Percentiles rank a stretch among this genome's conserved stretches.
These are phyloP conservation scores for Nicator chloris DNA, from an alignment of 2,113 vertebrate species.

Conservation along the genomic window DNA sequence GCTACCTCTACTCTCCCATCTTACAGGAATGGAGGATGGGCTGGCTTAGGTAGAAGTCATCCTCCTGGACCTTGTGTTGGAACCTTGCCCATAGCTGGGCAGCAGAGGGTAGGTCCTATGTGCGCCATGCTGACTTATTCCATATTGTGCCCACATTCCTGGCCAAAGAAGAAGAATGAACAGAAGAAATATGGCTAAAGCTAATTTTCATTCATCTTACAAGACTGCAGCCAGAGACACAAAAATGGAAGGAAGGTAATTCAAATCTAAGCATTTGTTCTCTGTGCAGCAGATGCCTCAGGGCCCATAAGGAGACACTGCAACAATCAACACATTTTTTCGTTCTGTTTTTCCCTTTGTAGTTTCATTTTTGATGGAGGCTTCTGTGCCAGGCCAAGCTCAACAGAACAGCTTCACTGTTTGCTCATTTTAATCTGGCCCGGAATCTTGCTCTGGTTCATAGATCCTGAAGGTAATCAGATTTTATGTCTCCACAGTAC, in stretches of 20 bases:
- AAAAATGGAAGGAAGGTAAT: neutral
- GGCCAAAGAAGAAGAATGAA: neutral
- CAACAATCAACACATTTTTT: neutral
- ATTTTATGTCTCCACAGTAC: neutral
- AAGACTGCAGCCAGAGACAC: neutral
- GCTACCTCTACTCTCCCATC: neutral
- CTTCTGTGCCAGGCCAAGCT: neutral
- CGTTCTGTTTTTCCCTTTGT: neutral
- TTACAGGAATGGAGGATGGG: neutral
- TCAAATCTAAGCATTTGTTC: neutral
- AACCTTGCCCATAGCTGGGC: neutral
- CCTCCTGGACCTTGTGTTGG: neutral
- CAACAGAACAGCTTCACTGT: neutral
- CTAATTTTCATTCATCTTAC: neutral
- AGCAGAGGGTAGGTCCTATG: neutral
- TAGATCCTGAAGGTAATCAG: neutral
- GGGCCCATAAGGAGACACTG: neutral
- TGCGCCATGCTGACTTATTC: neutral
- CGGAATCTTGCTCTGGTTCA: neutral
- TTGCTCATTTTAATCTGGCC: neutral
- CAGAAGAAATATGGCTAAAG: neutral
- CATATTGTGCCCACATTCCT: neutral
- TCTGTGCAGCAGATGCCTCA: neutral
- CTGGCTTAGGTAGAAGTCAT: rapidly evolving
- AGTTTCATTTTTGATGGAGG: neutral